These are phyloP conservation scores for Drosophila pachea DNA, from an alignment of 1,140 invertebrate genomes.

Conservation along the genomic window DNA sequence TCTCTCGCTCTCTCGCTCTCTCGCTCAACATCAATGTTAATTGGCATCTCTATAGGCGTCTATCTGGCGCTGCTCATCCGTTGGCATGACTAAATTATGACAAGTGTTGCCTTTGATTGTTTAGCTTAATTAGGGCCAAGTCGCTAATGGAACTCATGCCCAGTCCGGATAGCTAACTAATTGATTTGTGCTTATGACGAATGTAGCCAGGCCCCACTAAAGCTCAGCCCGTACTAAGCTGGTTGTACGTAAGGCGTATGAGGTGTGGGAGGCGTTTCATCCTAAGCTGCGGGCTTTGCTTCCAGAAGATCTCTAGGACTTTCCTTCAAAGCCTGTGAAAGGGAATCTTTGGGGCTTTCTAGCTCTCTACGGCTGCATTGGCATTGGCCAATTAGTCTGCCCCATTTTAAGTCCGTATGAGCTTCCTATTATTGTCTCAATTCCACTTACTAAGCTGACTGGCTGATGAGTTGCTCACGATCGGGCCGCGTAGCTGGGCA, in stretches of 20 bases:
- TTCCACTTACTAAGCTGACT: constrained; percentile 13
- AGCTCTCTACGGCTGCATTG: neutral
- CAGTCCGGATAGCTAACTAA: constrained; percentile 48
- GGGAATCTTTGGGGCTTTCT: no score
- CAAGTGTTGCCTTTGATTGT: constrained; percentile 71
- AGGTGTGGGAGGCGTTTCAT: no score
- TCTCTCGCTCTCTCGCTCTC: neutral
- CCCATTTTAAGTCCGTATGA: neutral
- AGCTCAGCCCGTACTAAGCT: neutral
- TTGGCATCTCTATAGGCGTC: constrained; percentile 22
- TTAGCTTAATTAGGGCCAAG: constrained; percentile 70
- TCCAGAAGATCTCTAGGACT: no score
- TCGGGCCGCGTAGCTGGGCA: constrained; percentile 7
- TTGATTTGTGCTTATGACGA: constrained; percentile 38
- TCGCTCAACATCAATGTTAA: constrained; percentile 60
- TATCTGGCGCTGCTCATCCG: constrained; percentile 22
- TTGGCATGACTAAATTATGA: constrained; percentile 67
- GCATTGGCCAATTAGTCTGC: neutral
- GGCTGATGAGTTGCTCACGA: constrained; percentile 33
- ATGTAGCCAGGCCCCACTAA: constrained; percentile 16
- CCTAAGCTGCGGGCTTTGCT: no score
- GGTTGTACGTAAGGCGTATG: no score
- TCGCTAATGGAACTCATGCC: constrained; percentile 72
- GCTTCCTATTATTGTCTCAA: constrained; percentile 15
- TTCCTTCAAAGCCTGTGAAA: no score